Conservation (phyloP, 2,113 vertebrate species). For the Cryptoleucopteryx plumbea region DNA sequence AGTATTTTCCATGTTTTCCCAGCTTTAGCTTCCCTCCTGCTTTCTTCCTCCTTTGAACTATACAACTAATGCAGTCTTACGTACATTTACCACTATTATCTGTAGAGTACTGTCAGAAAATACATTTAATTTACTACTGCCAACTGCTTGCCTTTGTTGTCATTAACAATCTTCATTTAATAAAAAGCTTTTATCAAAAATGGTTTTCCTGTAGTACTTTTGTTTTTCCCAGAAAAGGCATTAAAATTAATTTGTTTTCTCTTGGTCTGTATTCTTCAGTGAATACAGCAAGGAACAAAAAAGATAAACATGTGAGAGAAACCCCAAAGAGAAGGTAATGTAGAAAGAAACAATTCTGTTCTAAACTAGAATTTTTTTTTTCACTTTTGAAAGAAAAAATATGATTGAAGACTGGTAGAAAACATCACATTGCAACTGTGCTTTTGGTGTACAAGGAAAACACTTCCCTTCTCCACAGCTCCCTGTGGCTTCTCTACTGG, state of each 20-base stretch:
- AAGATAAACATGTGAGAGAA: slow-evolving; percentile 3
- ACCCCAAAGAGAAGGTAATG: slow-evolving; percentile 20
- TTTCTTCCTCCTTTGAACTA: slow-evolving; percentile 29
- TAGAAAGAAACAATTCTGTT: slow-evolving; percentile 1
- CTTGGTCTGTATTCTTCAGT: not conserved
- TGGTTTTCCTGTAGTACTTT: slow-evolving; percentile 24
- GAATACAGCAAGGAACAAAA: slow-evolving; percentile 13
- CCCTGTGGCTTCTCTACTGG: not conserved
- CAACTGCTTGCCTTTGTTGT: slow-evolving; percentile 22
- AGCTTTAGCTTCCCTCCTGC: not conserved
- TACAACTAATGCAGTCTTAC: not conserved
- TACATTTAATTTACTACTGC: not conserved
- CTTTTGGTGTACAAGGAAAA: not conserved
- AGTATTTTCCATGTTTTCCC: not conserved
- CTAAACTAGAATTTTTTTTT: not conserved
- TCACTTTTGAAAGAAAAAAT: not conserved
- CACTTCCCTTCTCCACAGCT: not conserved
- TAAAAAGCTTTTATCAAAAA: slow-evolving; percentile 43
- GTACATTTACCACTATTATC: not conserved
- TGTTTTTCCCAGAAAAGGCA: slow-evolving; percentile 44
- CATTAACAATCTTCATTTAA: slow-evolving; percentile 48
- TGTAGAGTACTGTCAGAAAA: not conserved
- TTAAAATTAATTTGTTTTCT: slow-evolving; percentile 54
- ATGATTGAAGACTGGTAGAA: not conserved
- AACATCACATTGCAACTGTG: not conserved